Evolutionary conservation across 2,888 invertebrate species (phyloP), one percentile per base, ranked within the genome.

Genomic region (Lobophora halterata): DNA sequence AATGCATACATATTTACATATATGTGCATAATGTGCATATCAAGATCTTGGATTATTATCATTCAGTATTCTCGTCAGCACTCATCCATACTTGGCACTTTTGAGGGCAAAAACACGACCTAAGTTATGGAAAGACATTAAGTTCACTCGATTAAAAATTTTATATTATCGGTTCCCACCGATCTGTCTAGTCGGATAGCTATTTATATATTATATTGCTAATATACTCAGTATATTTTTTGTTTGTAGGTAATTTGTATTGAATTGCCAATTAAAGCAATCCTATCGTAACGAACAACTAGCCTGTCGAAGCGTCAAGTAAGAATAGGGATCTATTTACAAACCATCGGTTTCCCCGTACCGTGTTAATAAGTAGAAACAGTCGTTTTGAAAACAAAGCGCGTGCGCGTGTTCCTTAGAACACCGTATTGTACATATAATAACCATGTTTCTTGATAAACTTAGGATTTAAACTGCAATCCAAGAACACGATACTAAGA

Each of bases 341-440:
- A 71, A 73, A 68, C 55, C 49, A 36, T 46, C 49, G 50, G 45
- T 44, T 77, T 70, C 76, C 39, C 47, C 40, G 75, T 76, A 78
- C 48, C 55, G 61, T 61, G 63, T 56, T 58, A 56, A 43, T 75
- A 59, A 63, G 63, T 62, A 65, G 71, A 75, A 79, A 66, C 68
- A 63, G 55, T 48, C 64, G 69, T 68, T 76, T 76, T 65, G 68
- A 75, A 77, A 79, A 79, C 79, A 79, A 69, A 54, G 53, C 59
- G 61, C 61, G 58, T 59, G 55, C 63, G 61, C 58, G 46, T 56
- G 58, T 62, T 71, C 63, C 58, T 49, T 49, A 56, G 67, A 75
- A 72, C 57, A 52, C 52, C 48, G 55, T 53, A 57, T 61, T 65
- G 57, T 57, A 60, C 61, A 57, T 61, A 64, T 64, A 61, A 45